Evolutionary conservation across 2,888 invertebrate species (phyloP).

Genomic region (Trichopoda pennipes): DNA sequence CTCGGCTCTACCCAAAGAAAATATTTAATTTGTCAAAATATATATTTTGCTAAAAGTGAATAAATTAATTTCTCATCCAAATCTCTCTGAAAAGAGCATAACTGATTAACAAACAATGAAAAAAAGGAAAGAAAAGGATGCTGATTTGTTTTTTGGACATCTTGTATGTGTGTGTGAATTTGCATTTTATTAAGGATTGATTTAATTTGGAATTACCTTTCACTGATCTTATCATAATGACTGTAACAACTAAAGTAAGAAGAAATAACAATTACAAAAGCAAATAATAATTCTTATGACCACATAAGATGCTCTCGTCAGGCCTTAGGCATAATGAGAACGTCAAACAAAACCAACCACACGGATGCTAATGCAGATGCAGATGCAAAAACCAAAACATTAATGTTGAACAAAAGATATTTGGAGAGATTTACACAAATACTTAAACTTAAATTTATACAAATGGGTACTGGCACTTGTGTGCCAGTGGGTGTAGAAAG

Average conservation of each 20-base stretch:
- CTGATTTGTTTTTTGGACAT: slow-evolving; percentile 1
- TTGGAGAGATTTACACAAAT: too few relatives aligned
- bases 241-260: neutral
- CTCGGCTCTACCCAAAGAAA: too few relatives aligned
- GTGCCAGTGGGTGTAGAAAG: neutral
- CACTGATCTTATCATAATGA: slow-evolving; percentile 20
- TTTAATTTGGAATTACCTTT: slow-evolving; percentile 10
- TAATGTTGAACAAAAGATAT: too few relatives aligned
- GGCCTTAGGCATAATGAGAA: slow-evolving; percentile 37
- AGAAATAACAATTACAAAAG: neutral
- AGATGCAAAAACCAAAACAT: too few relatives aligned
- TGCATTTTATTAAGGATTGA: neutral
- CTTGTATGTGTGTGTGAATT: too few relatives aligned
- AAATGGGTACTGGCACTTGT: neutral
- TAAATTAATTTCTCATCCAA: too few relatives aligned
- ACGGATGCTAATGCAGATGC: too few relatives aligned
- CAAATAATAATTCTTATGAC: slow-evolving; percentile 44
- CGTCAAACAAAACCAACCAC: slow-evolving; percentile 17
- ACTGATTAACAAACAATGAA: slow-evolving; percentile 22
- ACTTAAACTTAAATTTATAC: too few relatives aligned
- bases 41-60: too few relatives aligned
- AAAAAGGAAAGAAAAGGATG: neutral
- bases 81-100: slow-evolving; percentile 7
- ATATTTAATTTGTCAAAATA: too few relatives aligned
- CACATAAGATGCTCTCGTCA: slow-evolving; percentile 44